phyloP scores from a whole-genome alignment of 2,797 vertebrate species.

The Phoebastria nigripes region DNA sequence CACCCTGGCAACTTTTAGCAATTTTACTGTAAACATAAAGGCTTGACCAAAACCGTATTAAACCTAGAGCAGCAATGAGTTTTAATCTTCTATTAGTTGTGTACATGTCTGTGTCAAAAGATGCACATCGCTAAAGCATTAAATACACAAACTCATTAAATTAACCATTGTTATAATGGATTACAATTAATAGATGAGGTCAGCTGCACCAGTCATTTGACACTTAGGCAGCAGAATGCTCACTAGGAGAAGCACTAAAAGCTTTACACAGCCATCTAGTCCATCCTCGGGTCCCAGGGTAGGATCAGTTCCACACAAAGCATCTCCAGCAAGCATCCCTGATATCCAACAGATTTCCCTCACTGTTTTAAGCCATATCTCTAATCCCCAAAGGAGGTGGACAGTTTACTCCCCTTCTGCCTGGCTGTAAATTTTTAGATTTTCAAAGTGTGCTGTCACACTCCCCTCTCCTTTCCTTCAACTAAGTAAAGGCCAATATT shows the following conservation, averaged over 20 bases:
- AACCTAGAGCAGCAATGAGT: background rate
- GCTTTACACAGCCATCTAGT: background rate
- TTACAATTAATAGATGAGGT: background rate
- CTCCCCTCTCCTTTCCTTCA: background rate
- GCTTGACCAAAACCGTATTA: background rate
- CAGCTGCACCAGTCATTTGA: background rate
- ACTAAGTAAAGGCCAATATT: background rate
- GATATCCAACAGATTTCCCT: rapidly evolving
- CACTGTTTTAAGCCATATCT: rapidly evolving
- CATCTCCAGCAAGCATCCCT: background rate
- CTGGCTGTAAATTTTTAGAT: background rate
- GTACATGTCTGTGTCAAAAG: background rate
- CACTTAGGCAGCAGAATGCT: background rate
- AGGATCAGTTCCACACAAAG: background rate
- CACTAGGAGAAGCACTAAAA: background rate
- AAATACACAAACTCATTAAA: background rate
- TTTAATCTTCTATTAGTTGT: background rate
- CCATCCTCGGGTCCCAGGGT: background rate
- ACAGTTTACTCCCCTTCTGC: background rate
- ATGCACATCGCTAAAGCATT: background rate
- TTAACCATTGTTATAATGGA: background rate
- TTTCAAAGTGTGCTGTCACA: background rate
- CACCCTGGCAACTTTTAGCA: background rate
- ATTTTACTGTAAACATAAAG: background rate
- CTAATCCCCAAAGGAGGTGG: background rate